phyloP scores from a whole-genome alignment of 2,113 vertebrate species.

The Fregata magnificens region DNA sequence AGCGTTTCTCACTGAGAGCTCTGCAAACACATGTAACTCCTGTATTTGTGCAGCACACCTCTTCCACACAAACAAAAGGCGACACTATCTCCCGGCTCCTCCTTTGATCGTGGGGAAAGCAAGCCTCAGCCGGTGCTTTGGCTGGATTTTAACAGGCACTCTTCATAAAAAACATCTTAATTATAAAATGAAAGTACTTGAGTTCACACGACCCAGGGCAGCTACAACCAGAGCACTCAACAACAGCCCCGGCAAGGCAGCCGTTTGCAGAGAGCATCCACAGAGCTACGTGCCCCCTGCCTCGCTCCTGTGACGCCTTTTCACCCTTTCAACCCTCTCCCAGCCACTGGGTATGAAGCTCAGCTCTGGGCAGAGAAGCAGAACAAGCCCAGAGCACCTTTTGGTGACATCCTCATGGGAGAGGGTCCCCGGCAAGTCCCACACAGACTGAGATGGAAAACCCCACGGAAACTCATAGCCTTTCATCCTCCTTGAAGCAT shows the following conservation, averaged over 20 bases:
- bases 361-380: not conserved
- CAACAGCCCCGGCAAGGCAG: rapidly evolving
- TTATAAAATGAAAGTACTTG: not conserved
- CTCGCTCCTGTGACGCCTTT: not conserved
- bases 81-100: not conserved
- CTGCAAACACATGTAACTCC: not conserved
- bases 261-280: not conserved
- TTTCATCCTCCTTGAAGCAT: not conserved
- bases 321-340: not conserved
- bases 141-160: not conserved
- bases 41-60: not conserved
- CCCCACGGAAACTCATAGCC: not conserved
- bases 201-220: not conserved
- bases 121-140: not conserved
- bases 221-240: not conserved
- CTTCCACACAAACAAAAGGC: not conserved
- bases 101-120: not conserved
- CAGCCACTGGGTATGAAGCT: not conserved
- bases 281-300: rapidly evolving
- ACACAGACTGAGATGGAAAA: not conserved
- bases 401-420: not conserved
- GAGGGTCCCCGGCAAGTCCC: not conserved
- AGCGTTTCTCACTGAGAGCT: not conserved
- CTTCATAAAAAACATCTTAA: not conserved
- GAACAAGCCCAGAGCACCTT: not conserved